Evolutionary conservation across 2,888 invertebrate genomes (phyloP).

Genomic region (Cryptosula pallasiana): DNA sequence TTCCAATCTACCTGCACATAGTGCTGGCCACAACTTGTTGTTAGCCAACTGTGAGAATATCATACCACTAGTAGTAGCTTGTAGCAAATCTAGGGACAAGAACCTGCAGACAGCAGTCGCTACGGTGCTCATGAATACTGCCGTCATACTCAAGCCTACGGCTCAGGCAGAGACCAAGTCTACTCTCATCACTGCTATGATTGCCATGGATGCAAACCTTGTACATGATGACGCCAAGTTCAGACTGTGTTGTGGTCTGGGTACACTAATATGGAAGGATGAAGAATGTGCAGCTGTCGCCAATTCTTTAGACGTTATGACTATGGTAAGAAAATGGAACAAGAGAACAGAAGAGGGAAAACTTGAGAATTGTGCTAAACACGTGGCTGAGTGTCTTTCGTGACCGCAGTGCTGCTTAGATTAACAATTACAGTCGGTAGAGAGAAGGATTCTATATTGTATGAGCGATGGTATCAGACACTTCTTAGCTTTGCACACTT

Average conservation of each 20-base stretch:
- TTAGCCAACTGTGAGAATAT: slow-evolving; percentile 37
- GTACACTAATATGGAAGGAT: slow-evolving; percentile 61
- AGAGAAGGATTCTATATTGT: no score
- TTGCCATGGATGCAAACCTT: slow-evolving; percentile 51
- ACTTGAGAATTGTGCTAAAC: slow-evolving; percentile 24
- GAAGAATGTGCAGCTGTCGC: slow-evolving; percentile 38
- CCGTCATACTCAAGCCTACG: slow-evolving; percentile 54
- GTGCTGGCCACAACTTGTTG: slow-evolving; percentile 43
- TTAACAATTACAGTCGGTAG: no score
- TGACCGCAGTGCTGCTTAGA: no score
- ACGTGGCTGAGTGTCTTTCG: neutral
- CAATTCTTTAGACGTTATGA: slow-evolving; percentile 38
- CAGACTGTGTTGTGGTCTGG: slow-evolving; percentile 70
- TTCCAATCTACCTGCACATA: slow-evolving; percentile 74
- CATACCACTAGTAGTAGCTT: slow-evolving; percentile 33
- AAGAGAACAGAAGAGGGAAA: slow-evolving; percentile 31
- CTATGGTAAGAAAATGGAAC: slow-evolving; percentile 25
- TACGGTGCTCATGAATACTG: slow-evolving; percentile 68
- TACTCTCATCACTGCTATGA: slow-evolving; percentile 55
- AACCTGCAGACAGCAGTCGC: slow-evolving; percentile 67
- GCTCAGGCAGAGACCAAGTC: slow-evolving; percentile 40
- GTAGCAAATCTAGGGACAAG: slow-evolving; percentile 39
- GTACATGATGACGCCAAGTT: slow-evolving; percentile 69
- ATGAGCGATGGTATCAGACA: no score
- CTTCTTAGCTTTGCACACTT: no score